These are phyloP conservation scores for Agonopterix alstromeriana DNA, from an alignment of 2,888 invertebrate genomes.

Conservation along the genomic window DNA sequence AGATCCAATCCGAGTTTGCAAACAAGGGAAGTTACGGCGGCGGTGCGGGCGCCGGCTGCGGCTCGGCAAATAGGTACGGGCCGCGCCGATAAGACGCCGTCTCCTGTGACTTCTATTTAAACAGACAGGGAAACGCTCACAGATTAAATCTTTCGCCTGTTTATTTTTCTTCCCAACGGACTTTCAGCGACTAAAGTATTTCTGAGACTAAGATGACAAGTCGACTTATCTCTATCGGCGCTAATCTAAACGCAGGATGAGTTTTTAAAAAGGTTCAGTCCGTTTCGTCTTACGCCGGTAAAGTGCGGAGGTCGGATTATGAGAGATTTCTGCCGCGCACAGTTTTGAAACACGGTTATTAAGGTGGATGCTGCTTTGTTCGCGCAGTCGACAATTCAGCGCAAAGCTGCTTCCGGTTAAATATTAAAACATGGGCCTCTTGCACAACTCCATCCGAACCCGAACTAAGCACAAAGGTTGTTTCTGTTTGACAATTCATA, in stretches of 20 bases:
- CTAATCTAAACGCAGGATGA: slow-evolving; percentile 54
- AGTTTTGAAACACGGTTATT: slow-evolving; percentile 56
- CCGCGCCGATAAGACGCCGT: slow-evolving; percentile 66
- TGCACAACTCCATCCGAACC: slow-evolving; percentile 29
- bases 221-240: slow-evolving; percentile 53
- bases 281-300: slow-evolving; percentile 28
- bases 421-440: slow-evolving; percentile 59
- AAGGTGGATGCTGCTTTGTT: slow-evolving; percentile 56
- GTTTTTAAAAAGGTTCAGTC: slow-evolving; percentile 50
- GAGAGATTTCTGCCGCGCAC: slow-evolving; percentile 50
- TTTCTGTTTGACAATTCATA: neutral
- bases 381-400: slow-evolving; percentile 57
- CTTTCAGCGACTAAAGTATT: slow-evolving; percentile 45
- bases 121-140: slow-evolving; percentile 64
- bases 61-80: slow-evolving; percentile 59
- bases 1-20: slow-evolving; percentile 75
- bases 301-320: slow-evolving; percentile 53
- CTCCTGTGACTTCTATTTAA: slow-evolving; percentile 70
- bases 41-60: slow-evolving; percentile 40
- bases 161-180: slow-evolving; percentile 57
- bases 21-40: slow-evolving; percentile 69
- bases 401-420: slow-evolving; percentile 49
- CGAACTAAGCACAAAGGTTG: neutral
- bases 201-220: slow-evolving; percentile 53
- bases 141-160: slow-evolving; percentile 65